Conservation (phyloP, 2,888 invertebrate species). For the Heliconius cydno region DNA sequence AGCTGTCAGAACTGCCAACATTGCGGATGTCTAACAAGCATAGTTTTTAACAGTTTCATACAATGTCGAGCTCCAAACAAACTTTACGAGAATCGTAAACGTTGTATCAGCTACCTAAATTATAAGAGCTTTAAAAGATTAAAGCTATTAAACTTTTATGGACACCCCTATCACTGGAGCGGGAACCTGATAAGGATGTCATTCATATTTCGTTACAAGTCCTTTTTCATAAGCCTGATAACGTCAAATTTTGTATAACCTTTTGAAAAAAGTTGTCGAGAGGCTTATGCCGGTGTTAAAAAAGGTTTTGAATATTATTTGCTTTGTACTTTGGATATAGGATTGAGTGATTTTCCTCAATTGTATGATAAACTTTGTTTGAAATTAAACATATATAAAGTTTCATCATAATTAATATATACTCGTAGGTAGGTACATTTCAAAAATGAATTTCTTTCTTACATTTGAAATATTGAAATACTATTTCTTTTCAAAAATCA, state of each 20-base stretch:
- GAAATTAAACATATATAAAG: background rate
- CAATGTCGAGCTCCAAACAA: constrained; percentile 58
- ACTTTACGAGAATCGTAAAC: constrained; percentile 71
- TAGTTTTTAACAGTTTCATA: constrained; percentile 46
- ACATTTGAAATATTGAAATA: no score
- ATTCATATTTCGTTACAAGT: constrained; percentile 42
- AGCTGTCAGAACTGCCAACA: background rate
- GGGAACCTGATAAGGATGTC: constrained; percentile 61
- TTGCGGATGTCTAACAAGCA: background rate
- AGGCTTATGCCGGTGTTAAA: constrained; percentile 1
- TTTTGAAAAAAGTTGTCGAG: constrained; percentile 28
- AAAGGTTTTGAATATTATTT: constrained; percentile 27
- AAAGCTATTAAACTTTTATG: constrained; percentile 75
- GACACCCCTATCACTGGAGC: constrained; percentile 69
- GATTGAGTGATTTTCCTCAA: background rate
- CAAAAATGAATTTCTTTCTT: background rate
- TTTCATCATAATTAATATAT: background rate
- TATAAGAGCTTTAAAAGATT: constrained; percentile 74
- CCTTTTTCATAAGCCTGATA: constrained; percentile 37
- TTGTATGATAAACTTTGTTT: background rate
- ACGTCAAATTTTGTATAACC: constrained; percentile 33
- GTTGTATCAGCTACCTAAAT: constrained; percentile 66
- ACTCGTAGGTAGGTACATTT: background rate
- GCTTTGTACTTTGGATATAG: constrained; percentile 1
- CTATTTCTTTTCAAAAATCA: no score